These are phyloP conservation scores for Drosophila virilis DNA, from an alignment of 1,140 invertebrate species.

Conservation along the genomic window DNA sequence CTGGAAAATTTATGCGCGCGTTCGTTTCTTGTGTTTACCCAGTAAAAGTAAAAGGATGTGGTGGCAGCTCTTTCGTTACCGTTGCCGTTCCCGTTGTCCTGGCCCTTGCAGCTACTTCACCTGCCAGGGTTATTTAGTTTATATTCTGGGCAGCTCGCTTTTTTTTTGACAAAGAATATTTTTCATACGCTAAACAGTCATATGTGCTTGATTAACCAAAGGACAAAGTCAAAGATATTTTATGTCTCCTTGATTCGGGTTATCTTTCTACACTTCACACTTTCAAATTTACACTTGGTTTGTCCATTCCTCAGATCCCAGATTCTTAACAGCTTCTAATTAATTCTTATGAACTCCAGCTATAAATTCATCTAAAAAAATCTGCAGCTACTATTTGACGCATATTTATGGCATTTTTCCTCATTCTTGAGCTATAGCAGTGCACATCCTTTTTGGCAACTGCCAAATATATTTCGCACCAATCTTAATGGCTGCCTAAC, in stretches of 20 bases:
- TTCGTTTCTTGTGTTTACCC: slow-evolving; percentile 71
- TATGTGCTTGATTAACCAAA: slow-evolving; percentile 8
- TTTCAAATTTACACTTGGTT: not conserved
- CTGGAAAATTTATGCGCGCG: slow-evolving; percentile 71
- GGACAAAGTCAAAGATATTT: not conserved
- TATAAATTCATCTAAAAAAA: slow-evolving; percentile 11
- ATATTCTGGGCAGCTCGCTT: not conserved
- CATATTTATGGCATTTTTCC: slow-evolving; percentile 4
- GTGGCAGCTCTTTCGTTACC: slow-evolving; percentile 8
- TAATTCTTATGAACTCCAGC: slow-evolving; percentile 31
- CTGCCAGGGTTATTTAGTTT: not conserved
- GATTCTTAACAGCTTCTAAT: slow-evolving; percentile 8
- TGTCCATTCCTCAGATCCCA: slow-evolving; percentile 1
- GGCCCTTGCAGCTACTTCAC: not conserved
- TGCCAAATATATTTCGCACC: slow-evolving; percentile 29
- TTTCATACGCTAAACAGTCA: not conserved
- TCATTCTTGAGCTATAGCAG: too few relatives aligned
- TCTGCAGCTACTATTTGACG: not conserved
- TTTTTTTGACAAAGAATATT: slow-evolving; percentile 1
- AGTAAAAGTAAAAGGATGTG: slow-evolving; percentile 36
- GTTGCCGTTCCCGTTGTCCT: not conserved
- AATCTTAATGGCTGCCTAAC: slow-evolving; percentile 54
- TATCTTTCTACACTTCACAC: not conserved
- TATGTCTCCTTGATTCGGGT: slow-evolving; percentile 2
- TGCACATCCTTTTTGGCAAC: not conserved